Evolutionary conservation across 2,888 invertebrate genomes (phyloP), one percentile per base, ranked within the genome.

Genomic region (Leucophora obtusa): DNA sequence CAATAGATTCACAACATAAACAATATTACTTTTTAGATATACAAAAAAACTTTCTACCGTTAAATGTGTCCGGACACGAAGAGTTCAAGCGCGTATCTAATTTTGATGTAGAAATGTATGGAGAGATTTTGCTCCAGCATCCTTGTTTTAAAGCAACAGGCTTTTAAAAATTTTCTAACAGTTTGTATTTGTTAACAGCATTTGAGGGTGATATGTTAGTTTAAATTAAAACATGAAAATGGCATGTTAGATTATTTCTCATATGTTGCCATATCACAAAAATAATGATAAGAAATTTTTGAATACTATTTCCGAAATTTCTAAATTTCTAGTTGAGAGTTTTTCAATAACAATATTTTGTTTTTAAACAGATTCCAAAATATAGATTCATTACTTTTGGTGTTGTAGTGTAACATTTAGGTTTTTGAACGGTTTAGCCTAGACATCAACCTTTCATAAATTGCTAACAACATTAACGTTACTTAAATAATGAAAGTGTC

Each of bases 61-160:
- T 75, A 76, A 74, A 74, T 47, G 58, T 79, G 82, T 82, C 81
- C 83, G 70, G 78, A 72, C 81, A 65, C 82, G 18, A 77, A 82
- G 81, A 84, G 81, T 81, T 78, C 65, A 81, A 72, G 81, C 78
- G 79, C 83, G 83, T 79, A 77, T 82, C 83, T 78, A 72, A 38
- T 24, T 79, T 59, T n/a, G 47, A 7, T 65, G 62, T 50, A 17
- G 18, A 21, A 35, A 56, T 24, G 47, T 50, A 66, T 66, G 51
- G 53, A 66, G 66, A 77, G 77, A 78, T 66, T 56, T 28, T 35
- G 43, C 14, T 14, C 6, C 77, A 78, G 77, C 77, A 78, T 78
- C 77, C 77, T 71, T 71, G 33, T 76, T 69, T 54, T 47, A 33
- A 62, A 38, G 77, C 77, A 78, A 78, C 77, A 78, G 77, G 77